Percentiles rank a stretch among this genome's conserved stretches.
phyloP scores from a whole-genome alignment of 2,888 invertebrate genomes.

The Hoplodrina blanda region DNA sequence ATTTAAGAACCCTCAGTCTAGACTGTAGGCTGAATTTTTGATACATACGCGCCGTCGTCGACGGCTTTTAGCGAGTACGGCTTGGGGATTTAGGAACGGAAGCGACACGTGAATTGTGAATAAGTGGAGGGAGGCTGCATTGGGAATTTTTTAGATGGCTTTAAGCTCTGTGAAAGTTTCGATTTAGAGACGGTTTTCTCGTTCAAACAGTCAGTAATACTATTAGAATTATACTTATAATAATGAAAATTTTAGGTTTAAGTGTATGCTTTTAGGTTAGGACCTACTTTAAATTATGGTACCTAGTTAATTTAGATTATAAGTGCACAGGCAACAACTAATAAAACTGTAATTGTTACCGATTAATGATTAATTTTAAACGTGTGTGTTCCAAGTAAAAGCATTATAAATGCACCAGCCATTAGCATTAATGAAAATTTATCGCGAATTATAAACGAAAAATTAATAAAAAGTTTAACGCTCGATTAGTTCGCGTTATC shows the following conservation, averaged over 20 bases:
- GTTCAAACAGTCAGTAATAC: neutral
- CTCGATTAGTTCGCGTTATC: constrained; percentile 39
- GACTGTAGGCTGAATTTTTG: constrained; percentile 77
- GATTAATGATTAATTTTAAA: neutral
- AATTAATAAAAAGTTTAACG: constrained; percentile 48
- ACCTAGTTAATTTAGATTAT: neutral
- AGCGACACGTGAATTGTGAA: constrained; percentile 67
- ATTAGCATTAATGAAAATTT: constrained; percentile 39
- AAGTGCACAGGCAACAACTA: neutral
- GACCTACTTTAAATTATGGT: too few relatives aligned
- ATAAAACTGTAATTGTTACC: neutral
- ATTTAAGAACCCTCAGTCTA: constrained; percentile 65
- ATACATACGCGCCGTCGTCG: constrained; percentile 66
- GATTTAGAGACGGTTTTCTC: constrained; percentile 10
- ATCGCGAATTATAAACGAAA: constrained; percentile 33
- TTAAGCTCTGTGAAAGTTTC: constrained; percentile 5
- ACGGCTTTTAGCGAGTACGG: constrained; percentile 74
- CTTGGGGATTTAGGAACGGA: constrained; percentile 53
- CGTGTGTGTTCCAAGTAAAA: constrained; percentile 8
- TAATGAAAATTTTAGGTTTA: too few relatives aligned
- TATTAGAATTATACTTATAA: neutral
- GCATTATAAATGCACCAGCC: constrained; percentile 14
- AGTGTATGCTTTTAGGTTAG: too few relatives aligned
- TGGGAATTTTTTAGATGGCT: constrained; percentile 34
- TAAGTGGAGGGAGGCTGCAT: constrained; percentile 34